phyloP scores from a whole-genome alignment of 2,888 invertebrate genomes.

The Sphaeridia pumilis region DNA sequence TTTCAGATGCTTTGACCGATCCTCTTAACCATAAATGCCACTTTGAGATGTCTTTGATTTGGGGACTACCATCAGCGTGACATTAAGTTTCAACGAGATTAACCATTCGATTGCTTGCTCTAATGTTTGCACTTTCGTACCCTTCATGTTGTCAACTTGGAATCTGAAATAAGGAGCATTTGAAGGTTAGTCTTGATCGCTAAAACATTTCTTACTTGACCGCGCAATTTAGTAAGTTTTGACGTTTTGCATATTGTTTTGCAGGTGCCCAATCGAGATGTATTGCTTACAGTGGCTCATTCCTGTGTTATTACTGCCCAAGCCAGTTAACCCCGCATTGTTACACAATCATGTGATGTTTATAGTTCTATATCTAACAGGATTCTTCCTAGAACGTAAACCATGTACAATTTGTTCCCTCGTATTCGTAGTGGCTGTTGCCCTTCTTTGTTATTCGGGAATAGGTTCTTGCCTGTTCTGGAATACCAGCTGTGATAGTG shows the following conservation, averaged over 20 bases:
- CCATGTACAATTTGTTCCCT: conserved; percentile 96
- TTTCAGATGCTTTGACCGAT: too few relatives aligned
- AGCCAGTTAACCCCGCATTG: conserved; percentile 90
- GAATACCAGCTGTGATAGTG: conserved; percentile 62
- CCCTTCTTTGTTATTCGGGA: conserved; percentile 90
- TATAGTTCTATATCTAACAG: conserved; percentile 87
- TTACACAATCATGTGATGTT: conserved; percentile 96
- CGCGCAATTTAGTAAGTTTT: too few relatives aligned
- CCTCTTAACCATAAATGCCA: too few relatives aligned
- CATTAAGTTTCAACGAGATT: too few relatives aligned
- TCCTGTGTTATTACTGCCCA: conserved; percentile 91
- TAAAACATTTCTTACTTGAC: too few relatives aligned
- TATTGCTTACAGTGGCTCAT: conserved; percentile 97
- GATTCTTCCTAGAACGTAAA: conserved; percentile 91
- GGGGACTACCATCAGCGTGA: too few relatives aligned
- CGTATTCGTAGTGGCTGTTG: conserved; percentile 84
- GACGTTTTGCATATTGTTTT: neutral
- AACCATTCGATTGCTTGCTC: too few relatives aligned
- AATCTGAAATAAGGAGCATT: too few relatives aligned
- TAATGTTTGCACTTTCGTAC: too few relatives aligned
- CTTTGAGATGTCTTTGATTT: too few relatives aligned
- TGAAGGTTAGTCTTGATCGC: too few relatives aligned
- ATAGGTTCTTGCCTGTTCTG: conserved; percentile 90
- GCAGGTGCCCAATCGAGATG: conserved; percentile 46
- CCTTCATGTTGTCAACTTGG: too few relatives aligned